Base-by-base conservation (phyloP, 2,888 invertebrate genomes). In the Adineta ricciae region DNA sequence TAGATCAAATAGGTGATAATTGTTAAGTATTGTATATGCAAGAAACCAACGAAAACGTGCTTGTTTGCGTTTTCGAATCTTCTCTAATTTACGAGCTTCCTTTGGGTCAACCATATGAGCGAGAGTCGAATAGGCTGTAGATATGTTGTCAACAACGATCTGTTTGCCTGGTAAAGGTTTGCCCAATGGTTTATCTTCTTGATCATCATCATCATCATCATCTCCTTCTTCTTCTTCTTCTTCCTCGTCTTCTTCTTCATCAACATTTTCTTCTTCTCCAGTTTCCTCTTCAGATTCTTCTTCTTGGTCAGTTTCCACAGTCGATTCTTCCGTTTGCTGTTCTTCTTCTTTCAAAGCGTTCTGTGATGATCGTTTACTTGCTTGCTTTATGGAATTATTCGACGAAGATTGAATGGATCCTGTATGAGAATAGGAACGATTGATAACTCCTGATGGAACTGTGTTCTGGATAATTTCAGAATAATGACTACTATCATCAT, bases 1-100 rank as follows among this genome's bases (percentile, higher is more conserved):
- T 3, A 78, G 41, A 78, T 78, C 78, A 78, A 78, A 78, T 41
- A 78, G 14, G 41, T 41, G 78, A 78, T 78, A 78, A 32, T 78
- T 78, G 41, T 78, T 78, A 41, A 78, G 21, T 24, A 78, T 78
- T 9, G 83, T 83, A 83, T 83, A 83, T 24, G 50, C 49, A 21
- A 83, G 50, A 49, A 16, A 32, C 83, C 83, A 83, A 46, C 83
- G 83, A 83, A 83, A 83, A 11, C 83, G 19, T 19, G 83, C 83
- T 83, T n/a, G 46, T n/a, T 83, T 78, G 11, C 38, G 5, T 14
- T 41, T 78, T 41, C 3, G 1, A 11, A 41, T 7, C 41, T 78
- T 78, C 2, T 21, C 24, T 16, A 9, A 4, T 72, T 36, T 32
- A 36, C 7, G 21, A 21, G 36, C 73, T 19, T 73, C 38, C 1